A percentile compares a stretch with the other conserved stretches of the same genome.
phyloP scores from a whole-genome alignment of 1,140 invertebrate genomes.

The Nasonia longicornis region DNA sequence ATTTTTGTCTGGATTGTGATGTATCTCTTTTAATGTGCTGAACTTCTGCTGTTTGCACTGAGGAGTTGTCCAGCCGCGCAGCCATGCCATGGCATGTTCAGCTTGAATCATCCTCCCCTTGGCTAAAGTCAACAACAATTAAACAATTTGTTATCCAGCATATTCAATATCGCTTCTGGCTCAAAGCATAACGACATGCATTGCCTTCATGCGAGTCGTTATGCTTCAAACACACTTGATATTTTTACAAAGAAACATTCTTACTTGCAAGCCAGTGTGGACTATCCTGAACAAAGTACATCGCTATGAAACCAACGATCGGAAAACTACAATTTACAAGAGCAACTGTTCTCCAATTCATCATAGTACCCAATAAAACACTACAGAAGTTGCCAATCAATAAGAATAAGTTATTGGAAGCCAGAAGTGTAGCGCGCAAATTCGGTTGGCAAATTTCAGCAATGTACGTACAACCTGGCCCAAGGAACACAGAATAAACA shows the following conservation, averaged over 20 bases:
- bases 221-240: no score
- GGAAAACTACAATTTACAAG: not conserved
- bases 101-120: not conserved
- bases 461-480: not conserved
- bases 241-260: not conserved
- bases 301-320: not conserved
- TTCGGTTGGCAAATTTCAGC: not conserved
- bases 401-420: not conserved
- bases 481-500: not conserved
- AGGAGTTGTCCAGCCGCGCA: not conserved
- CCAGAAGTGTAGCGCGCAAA: not conserved
- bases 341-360: conserved; percentile 10
- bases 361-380: not conserved
- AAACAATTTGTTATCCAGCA: not conserved
- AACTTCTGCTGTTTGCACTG: not conserved
- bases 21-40: not conserved
- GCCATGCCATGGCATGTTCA: not conserved
- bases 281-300: not conserved
- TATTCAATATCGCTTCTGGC: not conserved
- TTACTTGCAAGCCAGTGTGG: conserved; percentile 16
- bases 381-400: not conserved
- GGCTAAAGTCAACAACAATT: not conserved
- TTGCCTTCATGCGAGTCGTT: no score
- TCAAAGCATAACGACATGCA: no score
- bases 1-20: not conserved